phyloP scores from a whole-genome alignment of 2,797 vertebrate species.

The Siniperca obscura region DNA sequence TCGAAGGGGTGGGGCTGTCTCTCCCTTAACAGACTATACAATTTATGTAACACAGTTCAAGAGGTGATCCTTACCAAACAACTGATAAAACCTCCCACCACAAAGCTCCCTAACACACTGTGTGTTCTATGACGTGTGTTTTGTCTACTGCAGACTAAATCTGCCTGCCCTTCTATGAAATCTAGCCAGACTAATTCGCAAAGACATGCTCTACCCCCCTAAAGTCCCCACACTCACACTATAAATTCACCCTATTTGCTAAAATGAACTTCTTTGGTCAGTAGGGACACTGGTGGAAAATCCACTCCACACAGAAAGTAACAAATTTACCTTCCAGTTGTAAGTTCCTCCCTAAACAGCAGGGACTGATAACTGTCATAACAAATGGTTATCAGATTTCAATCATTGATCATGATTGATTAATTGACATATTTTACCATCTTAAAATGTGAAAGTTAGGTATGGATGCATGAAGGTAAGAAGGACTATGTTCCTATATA shows the following conservation, averaged over 20 bases:
- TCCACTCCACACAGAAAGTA: conserved; percentile 1
- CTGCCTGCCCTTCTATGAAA: neutral
- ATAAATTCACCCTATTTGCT: neutral
- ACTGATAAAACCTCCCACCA: conserved; percentile 33
- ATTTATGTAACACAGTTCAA: conserved; percentile 45
- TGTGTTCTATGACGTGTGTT: conserved; percentile 5
- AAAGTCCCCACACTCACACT: neutral
- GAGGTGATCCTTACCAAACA: conserved; percentile 42
- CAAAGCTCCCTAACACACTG: neutral
- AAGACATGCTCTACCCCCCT: neutral
- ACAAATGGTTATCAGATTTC: neutral
- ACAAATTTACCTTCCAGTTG: conserved; percentile 14
- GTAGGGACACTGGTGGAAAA: neutral
- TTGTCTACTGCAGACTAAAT: neutral
- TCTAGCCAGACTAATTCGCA: neutral
- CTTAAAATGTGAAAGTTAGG: too few species aligned
- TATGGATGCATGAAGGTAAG: too few species aligned
- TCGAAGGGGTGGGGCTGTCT: neutral
- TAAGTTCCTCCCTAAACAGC: conserved; percentile 16
- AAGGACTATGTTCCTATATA: too few species aligned
- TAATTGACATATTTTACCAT: too few species aligned
- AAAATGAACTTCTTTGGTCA: neutral
- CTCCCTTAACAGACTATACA: conserved; percentile 34
- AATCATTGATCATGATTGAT: too few species aligned
- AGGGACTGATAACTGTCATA: neutral